These are phyloP conservation scores for Aythya fuligula DNA, from an alignment of 2,797 vertebrate species.

Conservation along the genomic window DNA sequence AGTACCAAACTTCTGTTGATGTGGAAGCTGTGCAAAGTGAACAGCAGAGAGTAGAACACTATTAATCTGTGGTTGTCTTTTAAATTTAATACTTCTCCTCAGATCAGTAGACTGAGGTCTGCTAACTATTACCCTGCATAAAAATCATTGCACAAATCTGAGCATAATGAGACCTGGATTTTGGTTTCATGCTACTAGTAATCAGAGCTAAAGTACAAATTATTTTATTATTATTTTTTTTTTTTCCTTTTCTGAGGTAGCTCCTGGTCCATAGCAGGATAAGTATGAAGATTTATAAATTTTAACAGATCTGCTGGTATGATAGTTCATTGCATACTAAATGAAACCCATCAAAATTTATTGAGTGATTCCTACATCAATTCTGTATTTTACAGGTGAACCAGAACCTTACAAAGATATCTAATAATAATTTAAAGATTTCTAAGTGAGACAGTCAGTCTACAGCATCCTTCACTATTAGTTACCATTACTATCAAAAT, in stretches of 20 bases:
- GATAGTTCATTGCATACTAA: background rate
- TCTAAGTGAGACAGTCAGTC: background rate
- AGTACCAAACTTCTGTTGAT: background rate
- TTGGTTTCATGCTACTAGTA: background rate
- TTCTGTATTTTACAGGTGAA: background rate
- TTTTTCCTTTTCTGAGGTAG: background rate
- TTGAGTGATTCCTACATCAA: background rate
- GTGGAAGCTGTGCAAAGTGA: background rate
- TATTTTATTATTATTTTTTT: background rate
- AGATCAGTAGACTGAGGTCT: conserved; percentile 20
- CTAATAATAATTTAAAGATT: background rate
- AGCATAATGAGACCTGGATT: background rate
- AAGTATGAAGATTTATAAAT: background rate
- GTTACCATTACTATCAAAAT: background rate
- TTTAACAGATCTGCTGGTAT: background rate
- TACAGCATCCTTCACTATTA: background rate
- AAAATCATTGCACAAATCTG: conserved; percentile 20
- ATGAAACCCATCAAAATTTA: background rate
- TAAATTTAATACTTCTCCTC: conserved; percentile 18
- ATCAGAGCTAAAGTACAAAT: background rate
- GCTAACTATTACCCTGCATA: background rate
- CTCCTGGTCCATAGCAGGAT: background rate
- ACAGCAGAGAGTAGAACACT: background rate
- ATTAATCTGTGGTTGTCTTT: background rate
- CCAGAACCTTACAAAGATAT: background rate